Evolutionary conservation across 2,113 vertebrate genomes (phyloP), one percentile per base, ranked within the genome.

Genomic region (Aptenodytes patagonicus): DNA sequence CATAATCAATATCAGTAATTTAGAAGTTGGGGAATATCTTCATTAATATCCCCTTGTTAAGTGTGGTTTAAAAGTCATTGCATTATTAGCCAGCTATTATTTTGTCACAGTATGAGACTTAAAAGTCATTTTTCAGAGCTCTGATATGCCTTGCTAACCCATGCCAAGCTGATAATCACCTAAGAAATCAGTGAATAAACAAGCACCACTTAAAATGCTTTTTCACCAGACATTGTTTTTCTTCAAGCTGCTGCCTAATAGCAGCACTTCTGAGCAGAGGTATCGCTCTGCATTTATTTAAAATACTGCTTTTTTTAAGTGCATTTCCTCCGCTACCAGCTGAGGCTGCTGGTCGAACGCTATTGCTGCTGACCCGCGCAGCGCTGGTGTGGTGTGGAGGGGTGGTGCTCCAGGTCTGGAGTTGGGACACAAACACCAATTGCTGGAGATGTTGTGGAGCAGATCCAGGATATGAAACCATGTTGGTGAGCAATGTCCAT

Each of bases 1-100:
- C 95, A 64, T 62, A 94, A 96, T 97, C 97, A 92, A 96, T 97
- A 95, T 51, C 51, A 51, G 86, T 93, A 95, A 95, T 87, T 88
- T 87, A 89, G 44, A 86, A 95, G 72, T 54, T 60, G 55, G 81
- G 29, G 58, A 87, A 64, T 79, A 81, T 96, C 96, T 95, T 97
- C 82, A 95, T 97, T 97, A 96, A 97, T 92, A 92, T 77, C 47
- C n/a, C 16, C 21, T 42, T 42, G 44, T 78, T 90, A 86, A 84
- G 55, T 58, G 66, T 26, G 54, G 18, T 96, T 95, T 93, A 44
- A 88, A 92, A 91, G 57, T 26, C 24, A 82, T 55, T 87, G 42
- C 16, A 6, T 84, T 89, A 91, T 93, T 88, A 96, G 78, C 73
- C 77, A 87, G 44, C 75, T 80, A 57, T 84, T 76, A 73, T 60